Base-by-base conservation (phyloP, 1,140 invertebrate genomes). In the Sitophilus oryzae region DNA sequence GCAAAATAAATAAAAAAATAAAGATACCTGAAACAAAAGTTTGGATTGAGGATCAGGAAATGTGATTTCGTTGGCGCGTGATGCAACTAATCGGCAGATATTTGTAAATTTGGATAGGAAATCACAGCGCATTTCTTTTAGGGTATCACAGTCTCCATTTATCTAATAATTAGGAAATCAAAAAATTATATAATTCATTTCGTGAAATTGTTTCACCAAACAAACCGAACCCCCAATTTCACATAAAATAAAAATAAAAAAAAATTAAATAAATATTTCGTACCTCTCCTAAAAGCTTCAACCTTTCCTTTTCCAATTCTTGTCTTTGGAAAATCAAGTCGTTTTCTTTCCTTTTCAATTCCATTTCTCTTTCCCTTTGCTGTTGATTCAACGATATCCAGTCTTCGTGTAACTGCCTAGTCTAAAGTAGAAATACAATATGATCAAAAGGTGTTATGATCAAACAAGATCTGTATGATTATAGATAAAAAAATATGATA, bases 91-190 rank as follows among this genome's bases (percentile, higher is more conserved):
- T 53, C 76, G 71, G 37, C 76, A 75, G 59, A 77, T 72, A 64
- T 76, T 73, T 37, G 69, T 67, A 62, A 74, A 73, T 67, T 78
- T 80, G 56, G 67, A 73, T 57, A 73, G 74, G 60, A 80, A 62
- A 63, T 74, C 71, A 20, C 64, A 67, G 60, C 76, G 73, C 61
- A 80, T 68, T 53, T 74, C 74, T 50, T 71, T 71, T 69, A 79
- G 74, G 66, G 74, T 73, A 63, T 69, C 70, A 69, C 76, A 78
- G 68, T 80, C 78, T 62, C 75, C 74, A 71, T 78, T 75, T 69
- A 79, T 79, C 79, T 82, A 80, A 65, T 66, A 48, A 73, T n/a
- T n/a, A n/a, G n/a, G n/a, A n/a, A n/a, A n/a, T n/a, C n/a, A n/a
- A n/a, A n/a, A n/a, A n/a, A n/a, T n/a, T n/a, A n/a, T n/a, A n/a